A percentile compares a stretch with the other conserved stretches of the same genome.
Evolutionary conservation across 2,113 vertebrate genomes (phyloP).

Genomic region (Naja naja): DNA sequence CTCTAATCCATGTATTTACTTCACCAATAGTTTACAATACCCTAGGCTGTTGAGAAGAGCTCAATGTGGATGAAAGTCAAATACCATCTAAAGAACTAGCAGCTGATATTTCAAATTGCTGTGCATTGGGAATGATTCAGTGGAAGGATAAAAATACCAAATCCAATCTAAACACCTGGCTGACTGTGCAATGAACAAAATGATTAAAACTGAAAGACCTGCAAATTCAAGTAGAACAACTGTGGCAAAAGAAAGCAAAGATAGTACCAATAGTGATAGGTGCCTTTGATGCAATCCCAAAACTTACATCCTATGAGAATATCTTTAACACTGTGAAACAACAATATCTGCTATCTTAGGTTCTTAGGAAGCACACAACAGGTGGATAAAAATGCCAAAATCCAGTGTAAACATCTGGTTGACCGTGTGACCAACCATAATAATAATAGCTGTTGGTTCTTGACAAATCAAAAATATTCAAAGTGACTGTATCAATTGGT

Average conservation of each 20-base stretch:
- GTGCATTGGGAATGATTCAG: background rate
- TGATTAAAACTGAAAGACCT: background rate
- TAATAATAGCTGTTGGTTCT: background rate
- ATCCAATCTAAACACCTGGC: background rate
- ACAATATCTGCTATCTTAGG: background rate
- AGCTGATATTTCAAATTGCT: background rate
- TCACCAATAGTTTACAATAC: background rate
- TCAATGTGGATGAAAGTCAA: background rate
- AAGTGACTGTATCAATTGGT: background rate
- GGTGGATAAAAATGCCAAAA: background rate
- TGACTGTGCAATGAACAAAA: background rate
- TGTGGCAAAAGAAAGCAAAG: background rate
- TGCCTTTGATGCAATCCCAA: background rate
- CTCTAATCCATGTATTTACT: background rate
- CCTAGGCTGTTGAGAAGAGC: background rate
- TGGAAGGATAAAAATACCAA: background rate
- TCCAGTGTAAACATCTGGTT: background rate
- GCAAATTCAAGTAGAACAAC: background rate
- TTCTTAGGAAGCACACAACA: background rate
- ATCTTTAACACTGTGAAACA: background rate
- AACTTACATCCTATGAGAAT: background rate
- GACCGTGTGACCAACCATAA: background rate
- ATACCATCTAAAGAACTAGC: background rate
- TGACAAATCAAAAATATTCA: background rate
- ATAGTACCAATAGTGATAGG: background rate